These are phyloP conservation scores for Podabrus alpinus DNA, from an alignment of 2,888 invertebrate species.

Conservation along the genomic window DNA sequence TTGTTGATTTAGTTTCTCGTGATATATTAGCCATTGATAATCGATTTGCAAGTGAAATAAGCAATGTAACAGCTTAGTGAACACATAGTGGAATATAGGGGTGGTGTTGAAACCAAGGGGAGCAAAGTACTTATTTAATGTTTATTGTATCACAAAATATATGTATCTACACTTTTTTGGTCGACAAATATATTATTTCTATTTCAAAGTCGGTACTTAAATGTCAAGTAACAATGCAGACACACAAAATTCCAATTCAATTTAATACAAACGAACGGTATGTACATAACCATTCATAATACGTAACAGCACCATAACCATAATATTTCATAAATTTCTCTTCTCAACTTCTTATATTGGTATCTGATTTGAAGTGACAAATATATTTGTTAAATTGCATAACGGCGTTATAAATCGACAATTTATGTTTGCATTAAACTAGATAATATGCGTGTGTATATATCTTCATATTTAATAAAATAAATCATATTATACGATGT, in stretches of 20 bases:
- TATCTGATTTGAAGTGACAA: conserved; percentile 26
- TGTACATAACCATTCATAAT: conserved; percentile 6
- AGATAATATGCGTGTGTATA: background rate
- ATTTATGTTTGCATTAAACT: background rate
- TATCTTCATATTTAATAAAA: background rate
- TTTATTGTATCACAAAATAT: background rate
- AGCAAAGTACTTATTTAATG: background rate
- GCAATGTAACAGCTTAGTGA: background rate
- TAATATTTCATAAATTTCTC: background rate
- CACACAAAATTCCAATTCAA: conserved; percentile 25
- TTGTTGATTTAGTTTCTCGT: background rate
- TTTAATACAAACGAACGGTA: conserved; percentile 17
- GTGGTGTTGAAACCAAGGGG: background rate
- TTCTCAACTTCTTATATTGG: background rate
- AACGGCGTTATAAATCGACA: background rate
- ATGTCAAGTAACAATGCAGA: conserved; percentile 1
- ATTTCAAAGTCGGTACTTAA: background rate
- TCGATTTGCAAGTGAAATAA: background rate
- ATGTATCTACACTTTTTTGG: background rate
- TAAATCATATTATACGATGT: background rate
- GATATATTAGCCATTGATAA: background rate
- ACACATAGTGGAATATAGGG: background rate
- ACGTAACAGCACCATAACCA: background rate
- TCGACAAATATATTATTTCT: background rate
- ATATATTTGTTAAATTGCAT: conserved; percentile 18